Conservation (phyloP, 2,113 vertebrate genomes). For the Limanda limanda region DNA sequence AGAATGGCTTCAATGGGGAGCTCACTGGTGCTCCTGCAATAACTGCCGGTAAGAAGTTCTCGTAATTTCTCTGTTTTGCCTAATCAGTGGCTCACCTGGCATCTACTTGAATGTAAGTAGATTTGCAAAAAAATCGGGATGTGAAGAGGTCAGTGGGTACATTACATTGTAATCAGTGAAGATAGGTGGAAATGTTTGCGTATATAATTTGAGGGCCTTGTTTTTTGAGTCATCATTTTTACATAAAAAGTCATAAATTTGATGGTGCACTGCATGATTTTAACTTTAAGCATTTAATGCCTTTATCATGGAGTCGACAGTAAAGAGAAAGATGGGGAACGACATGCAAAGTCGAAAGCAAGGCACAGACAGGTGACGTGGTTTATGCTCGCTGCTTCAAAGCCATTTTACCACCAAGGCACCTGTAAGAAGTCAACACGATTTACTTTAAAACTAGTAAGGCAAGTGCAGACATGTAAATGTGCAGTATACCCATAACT, state of each 20-base stretch:
- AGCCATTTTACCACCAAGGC: no score
- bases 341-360: no score
- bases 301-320: neutral
- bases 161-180: neutral
- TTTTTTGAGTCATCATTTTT: no score
- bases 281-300: neutral
- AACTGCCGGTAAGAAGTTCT: constrained; percentile 89
- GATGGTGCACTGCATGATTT: no score
- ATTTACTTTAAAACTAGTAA: no score
- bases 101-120: neutral
- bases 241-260: no score
- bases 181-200: neutral
- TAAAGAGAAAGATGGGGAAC: neutral
- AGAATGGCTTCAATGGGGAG: constrained; percentile 97
- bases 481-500: neutral
- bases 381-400: no score
- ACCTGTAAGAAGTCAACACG: no score
- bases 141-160: neutral
- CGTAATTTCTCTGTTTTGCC: neutral
- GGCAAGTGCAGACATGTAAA: neutral
- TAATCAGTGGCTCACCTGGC: neutral
- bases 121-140: neutral
- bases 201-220: no score
- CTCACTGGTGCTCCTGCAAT: constrained; percentile 87
- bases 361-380: no score